Percentiles rank a stretch among this genome's conserved stretches.
phyloP scores from a whole-genome alignment of 1,140 invertebrate genomes.

The Oscheius sp. region DNA sequence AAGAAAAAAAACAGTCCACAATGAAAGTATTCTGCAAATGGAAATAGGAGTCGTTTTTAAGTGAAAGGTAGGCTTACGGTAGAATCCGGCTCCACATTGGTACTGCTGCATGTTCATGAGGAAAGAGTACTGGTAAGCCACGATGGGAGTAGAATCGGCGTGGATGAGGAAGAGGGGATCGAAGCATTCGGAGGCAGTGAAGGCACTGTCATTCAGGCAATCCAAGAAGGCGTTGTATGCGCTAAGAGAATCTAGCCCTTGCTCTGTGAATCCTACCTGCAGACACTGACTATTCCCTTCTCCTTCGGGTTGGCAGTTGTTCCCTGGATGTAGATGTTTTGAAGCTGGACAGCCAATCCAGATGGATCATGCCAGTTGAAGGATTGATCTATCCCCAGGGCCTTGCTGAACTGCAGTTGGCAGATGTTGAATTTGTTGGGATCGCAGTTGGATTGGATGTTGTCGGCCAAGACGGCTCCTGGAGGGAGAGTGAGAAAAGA shows the following conservation, averaged over 20 bases:
- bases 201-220: constrained; percentile 17
- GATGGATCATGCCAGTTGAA: constrained; percentile 28
- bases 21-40: not conserved
- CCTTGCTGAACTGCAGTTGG: constrained; percentile 10
- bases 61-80: constrained; percentile 20
- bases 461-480: not conserved
- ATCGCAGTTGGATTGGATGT: constrained; percentile 10
- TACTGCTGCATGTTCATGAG: constrained; percentile 39
- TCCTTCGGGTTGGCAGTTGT: not conserved
- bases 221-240: constrained; percentile 37
- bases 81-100: constrained; percentile 43
- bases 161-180: constrained; percentile 30
- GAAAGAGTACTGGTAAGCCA: constrained; percentile 34
- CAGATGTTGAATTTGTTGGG: constrained; percentile 10
- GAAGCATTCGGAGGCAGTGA: constrained; percentile 26
- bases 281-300: constrained; percentile 18
- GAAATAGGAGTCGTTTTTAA: not conserved
- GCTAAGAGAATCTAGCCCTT: constrained; percentile 8
- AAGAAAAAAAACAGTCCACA: too few species aligned
- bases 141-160: constrained; percentile 21
- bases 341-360: constrained; percentile 26
- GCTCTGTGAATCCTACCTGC: constrained; percentile 9
- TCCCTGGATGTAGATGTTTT: constrained; percentile 36
- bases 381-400: constrained; percentile 7
- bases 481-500: not conserved